A percentile compares a stretch with the other conserved stretches of the same genome.
Evolutionary conservation across 2,888 invertebrate genomes (phyloP).

Genomic region (Invenusta paracnida): DNA sequence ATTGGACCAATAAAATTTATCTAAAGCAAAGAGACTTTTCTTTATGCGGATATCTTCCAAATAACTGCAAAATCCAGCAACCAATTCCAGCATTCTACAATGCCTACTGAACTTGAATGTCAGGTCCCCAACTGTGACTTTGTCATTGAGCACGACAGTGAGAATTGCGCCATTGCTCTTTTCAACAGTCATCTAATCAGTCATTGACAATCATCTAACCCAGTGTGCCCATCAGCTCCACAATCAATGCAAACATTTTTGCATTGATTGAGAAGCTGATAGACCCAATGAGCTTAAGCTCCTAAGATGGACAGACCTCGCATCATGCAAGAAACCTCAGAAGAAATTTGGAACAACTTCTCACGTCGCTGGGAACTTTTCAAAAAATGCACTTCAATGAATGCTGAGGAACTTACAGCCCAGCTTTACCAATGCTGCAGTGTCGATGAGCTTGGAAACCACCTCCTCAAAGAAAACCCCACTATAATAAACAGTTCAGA

Average conservation of each 20-base stretch:
- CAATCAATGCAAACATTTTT: too few relatives aligned
- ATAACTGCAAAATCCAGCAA: too few relatives aligned
- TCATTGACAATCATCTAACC: too few relatives aligned
- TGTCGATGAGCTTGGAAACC: not conserved
- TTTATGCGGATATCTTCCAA: too few relatives aligned
- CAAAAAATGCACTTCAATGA: not conserved
- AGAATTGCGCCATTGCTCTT: not conserved
- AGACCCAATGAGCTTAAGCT: too few relatives aligned
- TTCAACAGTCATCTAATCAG: not conserved
- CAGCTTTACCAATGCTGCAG: not conserved
- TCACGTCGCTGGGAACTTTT: not conserved
- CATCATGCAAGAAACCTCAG: not conserved
- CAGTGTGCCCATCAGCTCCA: too few relatives aligned
- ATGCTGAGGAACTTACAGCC: not conserved
- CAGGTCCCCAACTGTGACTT: not conserved
- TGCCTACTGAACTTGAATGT: too few relatives aligned
- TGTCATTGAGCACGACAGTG: not conserved
- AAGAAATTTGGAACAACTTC: not conserved
- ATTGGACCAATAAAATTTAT: too few relatives aligned
- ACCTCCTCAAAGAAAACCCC: not conserved
- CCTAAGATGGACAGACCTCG: not conserved
- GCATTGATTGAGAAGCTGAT: too few relatives aligned
- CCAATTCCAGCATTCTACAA: too few relatives aligned
- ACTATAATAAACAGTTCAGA: not conserved
- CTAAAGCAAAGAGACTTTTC: too few relatives aligned